phyloP scores from a whole-genome alignment of 1,140 invertebrate genomes.

The Solenopsis invicta region DNA sequence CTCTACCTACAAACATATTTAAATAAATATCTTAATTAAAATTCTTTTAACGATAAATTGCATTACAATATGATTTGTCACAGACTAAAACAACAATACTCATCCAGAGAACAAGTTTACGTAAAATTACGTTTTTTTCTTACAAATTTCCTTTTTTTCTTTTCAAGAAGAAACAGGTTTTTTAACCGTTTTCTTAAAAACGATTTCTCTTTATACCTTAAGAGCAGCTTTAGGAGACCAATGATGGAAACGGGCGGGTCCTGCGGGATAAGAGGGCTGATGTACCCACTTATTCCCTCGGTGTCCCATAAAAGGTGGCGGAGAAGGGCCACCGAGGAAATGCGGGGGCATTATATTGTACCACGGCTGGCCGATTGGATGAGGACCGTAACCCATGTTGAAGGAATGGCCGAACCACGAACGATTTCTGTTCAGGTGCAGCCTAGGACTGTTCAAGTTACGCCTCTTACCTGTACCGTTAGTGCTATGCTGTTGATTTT shows the following conservation, averaged over 20 bases:
- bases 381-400: constrained; percentile 81
- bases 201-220: constrained; percentile 81
- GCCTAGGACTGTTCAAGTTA: constrained; percentile 82
- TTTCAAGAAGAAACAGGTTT: constrained; percentile 78
- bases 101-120: constrained; percentile 50
- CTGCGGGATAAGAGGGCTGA: constrained; percentile 81
- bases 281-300: constrained; percentile 83
- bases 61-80: neutral
- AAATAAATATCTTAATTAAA: constrained; percentile 1
- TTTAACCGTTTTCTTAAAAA: constrained; percentile 68
- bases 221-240: constrained; percentile 85
- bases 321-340: constrained; percentile 82
- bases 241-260: constrained; percentile 83
- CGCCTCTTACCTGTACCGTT: constrained; percentile 81
- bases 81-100: constrained; percentile 8
- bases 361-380: constrained; percentile 83
- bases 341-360: constrained; percentile 84
- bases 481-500: constrained; percentile 81
- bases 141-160: neutral
- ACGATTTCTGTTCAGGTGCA: constrained; percentile 82
- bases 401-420: constrained; percentile 84
- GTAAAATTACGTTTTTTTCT: constrained; percentile 32
- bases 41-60: neutral
- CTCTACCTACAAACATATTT: neutral
- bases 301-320: constrained; percentile 81